Base-by-base conservation (phyloP, 2,888 invertebrate genomes). In the Lysandra coridon region DNA sequence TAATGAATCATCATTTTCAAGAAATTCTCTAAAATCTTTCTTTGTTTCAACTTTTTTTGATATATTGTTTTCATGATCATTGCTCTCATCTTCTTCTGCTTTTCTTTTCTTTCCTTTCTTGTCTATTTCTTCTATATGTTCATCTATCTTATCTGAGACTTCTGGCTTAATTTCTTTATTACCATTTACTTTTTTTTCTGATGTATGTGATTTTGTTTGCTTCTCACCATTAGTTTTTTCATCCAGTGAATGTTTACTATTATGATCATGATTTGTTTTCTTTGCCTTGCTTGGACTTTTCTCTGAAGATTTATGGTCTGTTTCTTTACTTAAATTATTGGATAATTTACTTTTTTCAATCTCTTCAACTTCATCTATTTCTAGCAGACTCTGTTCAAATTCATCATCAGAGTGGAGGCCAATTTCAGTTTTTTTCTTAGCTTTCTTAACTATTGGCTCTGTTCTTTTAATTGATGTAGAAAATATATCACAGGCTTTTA, bases 311-410 rank as follows among this genome's bases (percentile, higher is more conserved):
- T 49, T 57, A 14, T 78, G 75, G 14, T 69, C 40, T 78, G 78
- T 74, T 79, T 78, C 78, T 79, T 78, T 81, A 40, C 79, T 81
- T 80, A 30, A 44, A 10, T 30, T 64, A 53, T 69, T 81, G 78
- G 79, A 30, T 69, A 37, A 60, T 69, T 81, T 80, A 23, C 78
- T 33, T 78, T 81, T 74, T 80, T 74, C 78, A 79, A 79, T 80
- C 74, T 77, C 83, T 83, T 73, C 83, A 79, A 90, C 86, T 83
- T 95, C 95, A 90, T 97, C 97, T 80, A 97, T 88, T 86, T 96
- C 95, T 81, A 95, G 86, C 23, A 97, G 89, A 30, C 96, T 96
- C 84, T 95, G 95, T 85, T 96, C 96, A 89, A 98, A 97, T 80
- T 96, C 96, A 53, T 96, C 96, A 91, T 97, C 95, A 84, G 95